Evolutionary conservation across 2,888 invertebrate species (phyloP), one percentile per base, ranked within the genome.

Genomic region (Drosophila nr. fundita): DNA sequence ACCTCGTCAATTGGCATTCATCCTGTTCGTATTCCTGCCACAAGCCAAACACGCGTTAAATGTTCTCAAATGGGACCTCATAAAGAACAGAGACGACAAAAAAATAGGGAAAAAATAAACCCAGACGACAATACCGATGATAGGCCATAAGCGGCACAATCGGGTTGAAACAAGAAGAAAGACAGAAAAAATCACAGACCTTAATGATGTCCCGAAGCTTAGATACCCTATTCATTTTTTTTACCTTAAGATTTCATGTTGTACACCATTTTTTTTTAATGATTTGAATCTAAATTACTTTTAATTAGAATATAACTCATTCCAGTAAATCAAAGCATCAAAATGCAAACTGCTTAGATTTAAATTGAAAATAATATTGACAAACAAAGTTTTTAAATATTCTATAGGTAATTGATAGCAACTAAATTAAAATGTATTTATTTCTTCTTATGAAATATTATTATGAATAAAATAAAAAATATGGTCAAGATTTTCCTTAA

Each of bases 1-100:
- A 6, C 27, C 30, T 24, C 48, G 30, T 30, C 55, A 69, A 62
- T 52, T 53, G n/a, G 1, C 55, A 61, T 42, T 45, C 49, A 42
- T 32, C 24, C 27, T 21, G 5, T 55, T 21, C 29, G 45, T 24
- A 36, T 24, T 38, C 7, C 57, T 34, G 72, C 32, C 76, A 73
- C 68, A 68, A 52, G 45, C 45, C 72, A 61, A 68, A 57, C 85
- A 83, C 78, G 71, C 69, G 78, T 61, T 58, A 55, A 58, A 40
- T 45, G 54, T 76, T 64, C 76, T 67, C 42, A 52, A 73, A 73
- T 60, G 73, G 82, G 72, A 77, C 76, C 61, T 63, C 57, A 76
- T 60, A 55, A 70, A 69, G 57, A 60, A 27, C 50, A 36, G 30
- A 54, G 34, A n/a, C 29, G 60, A 50, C 58, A 34, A 54, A 24